Evolutionary conservation across 2,888 invertebrate species (phyloP).

Genomic region (Leptinotarsa peninsularis): DNA sequence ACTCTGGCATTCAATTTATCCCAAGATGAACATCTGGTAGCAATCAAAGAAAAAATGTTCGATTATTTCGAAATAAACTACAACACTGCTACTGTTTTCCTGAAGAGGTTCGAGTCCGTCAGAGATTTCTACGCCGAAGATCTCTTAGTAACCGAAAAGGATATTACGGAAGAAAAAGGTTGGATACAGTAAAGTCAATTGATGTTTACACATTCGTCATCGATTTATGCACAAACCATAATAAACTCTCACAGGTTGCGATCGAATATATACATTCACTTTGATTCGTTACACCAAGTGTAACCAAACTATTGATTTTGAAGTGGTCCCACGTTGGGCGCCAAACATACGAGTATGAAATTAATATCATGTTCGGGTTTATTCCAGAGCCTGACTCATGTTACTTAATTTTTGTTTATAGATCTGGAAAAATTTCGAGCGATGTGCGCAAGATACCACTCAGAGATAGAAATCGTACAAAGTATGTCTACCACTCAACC

Average conservation of each 20-base stretch:
- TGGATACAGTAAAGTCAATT: slow-evolving; percentile 32
- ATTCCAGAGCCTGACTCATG: too few relatives aligned
- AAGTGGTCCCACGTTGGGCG: slow-evolving; percentile 16
- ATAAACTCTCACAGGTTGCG: too few relatives aligned
- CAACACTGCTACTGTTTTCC: slow-evolving; percentile 73
- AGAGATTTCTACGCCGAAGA: slow-evolving; percentile 79
- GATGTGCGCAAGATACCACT: slow-evolving; percentile 76
- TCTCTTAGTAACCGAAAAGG: slow-evolving; percentile 72
- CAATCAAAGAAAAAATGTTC: slow-evolving; percentile 70
- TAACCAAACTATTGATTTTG: slow-evolving; percentile 5
- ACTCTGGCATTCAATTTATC: slow-evolving; percentile 77
- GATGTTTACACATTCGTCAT: too few relatives aligned
- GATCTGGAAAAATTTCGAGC: slow-evolving; percentile 75
- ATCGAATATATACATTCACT: too few relatives aligned
- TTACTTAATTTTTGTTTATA: slow-evolving; percentile 39
- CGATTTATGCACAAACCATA: too few relatives aligned
- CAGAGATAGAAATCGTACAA: slow-evolving; percentile 77
- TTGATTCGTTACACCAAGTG: too few relatives aligned
- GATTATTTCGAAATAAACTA: slow-evolving; percentile 73
- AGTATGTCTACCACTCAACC: slow-evolving; percentile 76
- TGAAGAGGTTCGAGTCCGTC: slow-evolving; percentile 75
- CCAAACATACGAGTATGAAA: not conserved
- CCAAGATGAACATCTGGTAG: slow-evolving; percentile 74
- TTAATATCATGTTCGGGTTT: too few relatives aligned
- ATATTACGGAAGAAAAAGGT: slow-evolving; percentile 74